Conservation (phyloP, 2,113 vertebrate species). For the Ameiurus melas region DNA sequence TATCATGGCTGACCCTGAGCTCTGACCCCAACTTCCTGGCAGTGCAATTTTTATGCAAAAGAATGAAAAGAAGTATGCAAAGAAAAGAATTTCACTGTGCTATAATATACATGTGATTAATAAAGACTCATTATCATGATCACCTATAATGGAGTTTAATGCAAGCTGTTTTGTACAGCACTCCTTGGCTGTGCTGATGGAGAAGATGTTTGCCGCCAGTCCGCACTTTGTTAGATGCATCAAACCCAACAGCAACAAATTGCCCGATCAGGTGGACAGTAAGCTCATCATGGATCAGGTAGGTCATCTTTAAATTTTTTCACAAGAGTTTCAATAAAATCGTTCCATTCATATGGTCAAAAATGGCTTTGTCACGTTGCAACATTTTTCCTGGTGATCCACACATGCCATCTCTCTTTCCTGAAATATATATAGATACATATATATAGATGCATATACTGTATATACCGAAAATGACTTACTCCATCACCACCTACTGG, state of each 20-base stretch:
- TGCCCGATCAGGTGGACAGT: slow-evolving; percentile 65
- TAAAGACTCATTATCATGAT: no score
- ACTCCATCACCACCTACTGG: slow-evolving; percentile 27
- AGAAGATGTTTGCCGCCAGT: slow-evolving; percentile 74
- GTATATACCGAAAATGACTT: neutral
- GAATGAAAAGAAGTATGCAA: no score
- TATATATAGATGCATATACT: no score
- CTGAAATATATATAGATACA: no score
- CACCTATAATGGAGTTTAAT: neutral
- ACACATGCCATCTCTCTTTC: no score
- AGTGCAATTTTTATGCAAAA: no score
- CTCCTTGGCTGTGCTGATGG: slow-evolving; percentile 76
- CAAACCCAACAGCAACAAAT: slow-evolving; percentile 74
- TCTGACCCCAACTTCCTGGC: no score
- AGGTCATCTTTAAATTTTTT: neutral
- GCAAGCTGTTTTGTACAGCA: slow-evolving; percentile 59
- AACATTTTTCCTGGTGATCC: neutral
- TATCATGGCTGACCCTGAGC: no score
- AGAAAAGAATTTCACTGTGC: no score
- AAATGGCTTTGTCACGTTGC: neutral
- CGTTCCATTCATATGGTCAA: no score
- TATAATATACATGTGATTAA: no score
- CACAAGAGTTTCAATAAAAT: no score
- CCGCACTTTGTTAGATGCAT: slow-evolving; percentile 78
- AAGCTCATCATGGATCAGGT: slow-evolving; percentile 74